Percentiles rank a stretch among this genome's conserved stretches.
These are phyloP conservation scores for Ochropleura leucogaster DNA, from an alignment of 2,888 invertebrate species.

Conservation along the genomic window DNA sequence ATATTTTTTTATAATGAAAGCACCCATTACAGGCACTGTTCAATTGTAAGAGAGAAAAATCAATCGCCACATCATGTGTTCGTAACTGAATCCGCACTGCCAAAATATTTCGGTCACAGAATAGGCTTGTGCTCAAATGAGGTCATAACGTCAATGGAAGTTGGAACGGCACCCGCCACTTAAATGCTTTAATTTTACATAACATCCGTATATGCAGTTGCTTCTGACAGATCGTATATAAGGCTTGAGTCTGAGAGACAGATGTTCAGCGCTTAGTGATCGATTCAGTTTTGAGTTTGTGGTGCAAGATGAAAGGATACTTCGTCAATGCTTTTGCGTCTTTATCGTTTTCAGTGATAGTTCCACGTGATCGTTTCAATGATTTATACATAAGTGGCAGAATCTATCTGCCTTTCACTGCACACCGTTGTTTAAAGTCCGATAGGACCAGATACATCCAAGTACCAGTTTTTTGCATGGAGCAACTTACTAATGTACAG, in stretches of 20 bases:
- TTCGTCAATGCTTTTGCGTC: too few species aligned
- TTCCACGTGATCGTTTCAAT: too few species aligned
- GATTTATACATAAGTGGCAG: too few species aligned
- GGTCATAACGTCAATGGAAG: constrained; percentile 72
- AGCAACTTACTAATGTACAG: too few species aligned
- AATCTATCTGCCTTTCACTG: too few species aligned
- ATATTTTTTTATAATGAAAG: too few species aligned
- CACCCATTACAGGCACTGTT: too few species aligned
- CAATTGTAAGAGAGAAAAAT: background rate
- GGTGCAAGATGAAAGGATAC: background rate
- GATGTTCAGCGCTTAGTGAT: constrained; percentile 7
- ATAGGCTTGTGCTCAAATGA: constrained; percentile 67
- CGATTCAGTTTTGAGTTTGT: constrained; percentile 5
- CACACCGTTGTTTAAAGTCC: too few species aligned
- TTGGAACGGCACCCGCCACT: constrained; percentile 64
- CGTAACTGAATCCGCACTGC: background rate
- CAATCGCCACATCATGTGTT: background rate
- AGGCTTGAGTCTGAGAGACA: constrained; percentile 12
- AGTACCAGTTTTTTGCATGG: too few species aligned
- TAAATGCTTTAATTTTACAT: constrained; percentile 76
- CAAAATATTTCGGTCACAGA: constrained; percentile 57
- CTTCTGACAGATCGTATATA: constrained; percentile 47
- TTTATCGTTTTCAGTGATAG: too few species aligned
- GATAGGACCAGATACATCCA: too few species aligned
- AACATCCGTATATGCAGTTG: constrained; percentile 60